Percentiles rank a stretch among this genome's conserved stretches.
Conservation (phyloP, 1,140 invertebrate species). For the Lamellibrachia luymesi region DNA sequence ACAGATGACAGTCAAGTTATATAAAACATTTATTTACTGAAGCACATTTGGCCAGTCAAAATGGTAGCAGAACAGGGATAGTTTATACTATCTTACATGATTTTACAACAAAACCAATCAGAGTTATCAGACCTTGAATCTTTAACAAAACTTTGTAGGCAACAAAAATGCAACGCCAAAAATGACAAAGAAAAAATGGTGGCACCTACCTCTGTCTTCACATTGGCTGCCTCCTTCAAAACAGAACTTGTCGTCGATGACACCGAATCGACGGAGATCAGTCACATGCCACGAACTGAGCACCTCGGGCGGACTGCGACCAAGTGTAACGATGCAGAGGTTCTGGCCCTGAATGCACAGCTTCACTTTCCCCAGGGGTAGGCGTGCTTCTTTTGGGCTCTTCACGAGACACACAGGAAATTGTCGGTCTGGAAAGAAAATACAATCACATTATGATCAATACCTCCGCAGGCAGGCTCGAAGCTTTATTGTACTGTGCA, state of each 20-base stretch:
- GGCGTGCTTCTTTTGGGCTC: not conserved
- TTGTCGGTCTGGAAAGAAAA: constrained; percentile 15
- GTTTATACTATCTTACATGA: no score
- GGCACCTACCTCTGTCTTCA: not conserved
- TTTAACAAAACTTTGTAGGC: no score
- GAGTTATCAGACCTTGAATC: no score
- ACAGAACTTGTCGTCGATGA: constrained; percentile 17
- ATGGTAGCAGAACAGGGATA: no score
- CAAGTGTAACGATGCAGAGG: not conserved
- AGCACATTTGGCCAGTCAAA: no score
- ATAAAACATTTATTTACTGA: no score
- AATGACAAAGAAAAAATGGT: no score
- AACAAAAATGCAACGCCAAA: no score
- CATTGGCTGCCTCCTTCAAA: constrained; percentile 13
- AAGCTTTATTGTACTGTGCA: not conserved
- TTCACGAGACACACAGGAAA: constrained; percentile 7
- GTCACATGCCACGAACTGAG: not conserved
- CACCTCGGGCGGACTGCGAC: not conserved
- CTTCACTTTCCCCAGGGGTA: not conserved
- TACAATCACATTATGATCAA: not conserved
- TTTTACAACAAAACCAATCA: no score
- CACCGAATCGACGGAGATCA: constrained; percentile 2
- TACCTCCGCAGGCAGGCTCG: not conserved
- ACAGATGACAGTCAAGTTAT: no score
- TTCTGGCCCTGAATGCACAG: constrained; percentile 12